Base-by-base conservation (phyloP, 1,140 invertebrate species). In the Eurosta solidaginis region DNA sequence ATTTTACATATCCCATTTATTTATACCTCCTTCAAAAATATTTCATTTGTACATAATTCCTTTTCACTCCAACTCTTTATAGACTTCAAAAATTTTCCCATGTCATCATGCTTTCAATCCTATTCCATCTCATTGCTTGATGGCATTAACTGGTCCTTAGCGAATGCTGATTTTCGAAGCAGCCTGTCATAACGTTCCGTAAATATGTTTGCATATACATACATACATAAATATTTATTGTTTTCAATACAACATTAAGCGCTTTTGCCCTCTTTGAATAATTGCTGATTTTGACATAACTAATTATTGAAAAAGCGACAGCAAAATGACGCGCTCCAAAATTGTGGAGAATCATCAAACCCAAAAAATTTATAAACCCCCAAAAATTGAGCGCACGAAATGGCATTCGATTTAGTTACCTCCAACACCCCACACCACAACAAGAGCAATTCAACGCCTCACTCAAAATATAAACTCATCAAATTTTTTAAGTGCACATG, bases 251-350 rank as follows among this genome's bases (percentile, higher is more conserved):
- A 40, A 22, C 36, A 68, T 68, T 68, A 40, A 22, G 14, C 20
- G 42, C 17, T 27, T 74, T 74, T 45, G 49, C 75, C 75, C 59
- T 68, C 59, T 22, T 52, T 68, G 78, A 80, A 80, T 81, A 73
- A 79, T 81, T 81, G 77, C 80, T 84, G 83, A 52, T 79, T 80
- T 75, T 84, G 83, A 84, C 83, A 84, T 82, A 82, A 81, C 79
- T 83, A 84, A 84, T 84, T 84, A 84, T 82, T 81, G 45, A 80
- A 73, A 40, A 47, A 76, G 77, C 54, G 74, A 68, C 77, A 63
- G 45, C 76, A 63, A 74, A 44, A 40, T 63, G 47, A 9, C 22
- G 22, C 29, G 77, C 40, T 33, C 14, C 12, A 40, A 45, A 17
- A 54, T 44, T 36, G 9, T n/a, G 10, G 40, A 68, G 10, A 27